Evolutionary conservation across 2,797 vertebrate genomes (phyloP), one percentile per base, ranked within the genome.

Genomic region (Ispidina picta): DNA sequence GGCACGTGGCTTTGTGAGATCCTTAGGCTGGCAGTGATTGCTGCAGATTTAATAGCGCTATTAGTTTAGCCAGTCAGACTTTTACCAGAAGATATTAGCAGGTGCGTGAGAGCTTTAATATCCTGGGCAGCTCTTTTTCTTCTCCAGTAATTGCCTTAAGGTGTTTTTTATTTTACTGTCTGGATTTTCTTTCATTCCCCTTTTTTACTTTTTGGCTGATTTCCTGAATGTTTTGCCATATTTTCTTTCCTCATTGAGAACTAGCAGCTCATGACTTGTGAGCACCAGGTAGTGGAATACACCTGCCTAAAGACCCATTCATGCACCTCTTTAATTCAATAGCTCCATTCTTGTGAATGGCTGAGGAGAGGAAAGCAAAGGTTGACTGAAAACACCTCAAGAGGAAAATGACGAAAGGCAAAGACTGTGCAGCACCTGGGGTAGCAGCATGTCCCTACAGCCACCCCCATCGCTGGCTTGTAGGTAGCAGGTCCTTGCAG

Each of bases 31-130:
- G 66, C 77, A 66, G 75, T 63, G 86, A 74, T 63, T 71, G 70
- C 65, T 49, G 70, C 72, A 63, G 72, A 82, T 83, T 90, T 90
- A 94, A 92, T 83, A 79, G 55, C 8, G 19, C 86, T 93, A 93
- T 95, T 92, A 86, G 74, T 78, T 86, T 90, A 92, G 86, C 46
- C 71, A 76, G 80, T 25, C 84, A 93, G 89, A 89, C 89, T 75
- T 96, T 93, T 96, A 95, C 94, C 86, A 82, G 70, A 72, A 82
- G 62, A 75, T 77, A 94, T 93, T 92, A 96, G 79, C 85, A 86
- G 65, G 81, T 95, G 74, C 10, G 22, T 56, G 82, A 87, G 78
- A 91, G 66, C 84, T 93, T 86, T 84, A 93, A 90, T 89, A 92
- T 86, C 73, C 75, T 70, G 68, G 93, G 80, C 84, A 89, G 91